Evolutionary conservation across 2,888 invertebrate genomes (phyloP).

Genomic region (Holacanthella duospinosa): DNA sequence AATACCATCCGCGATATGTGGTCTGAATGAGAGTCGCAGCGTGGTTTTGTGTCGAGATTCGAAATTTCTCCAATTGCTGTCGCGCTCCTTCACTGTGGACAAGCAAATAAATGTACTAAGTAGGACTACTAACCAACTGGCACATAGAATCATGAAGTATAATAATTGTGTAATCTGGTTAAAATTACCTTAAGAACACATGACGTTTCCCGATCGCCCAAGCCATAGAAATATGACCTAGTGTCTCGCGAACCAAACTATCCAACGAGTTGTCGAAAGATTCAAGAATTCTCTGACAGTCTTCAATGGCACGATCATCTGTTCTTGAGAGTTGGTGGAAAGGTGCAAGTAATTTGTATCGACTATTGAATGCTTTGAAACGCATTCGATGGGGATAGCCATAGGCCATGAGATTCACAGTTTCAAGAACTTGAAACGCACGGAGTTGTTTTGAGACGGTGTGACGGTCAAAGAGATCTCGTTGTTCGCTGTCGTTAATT

Average conservation of each 20-base stretch:
- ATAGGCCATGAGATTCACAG: constrained; percentile 71
- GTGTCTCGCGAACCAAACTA: constrained; percentile 19
- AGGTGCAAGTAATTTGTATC: constrained; percentile 76
- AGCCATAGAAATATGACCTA: constrained; percentile 54
- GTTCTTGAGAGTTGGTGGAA: constrained; percentile 48
- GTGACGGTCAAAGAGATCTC: constrained; percentile 71
- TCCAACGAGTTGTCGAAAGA: constrained; percentile 52
- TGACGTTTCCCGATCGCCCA: constrained; percentile 89
- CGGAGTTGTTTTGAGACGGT: constrained; percentile 79
- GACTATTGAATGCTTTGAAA: constrained; percentile 77
- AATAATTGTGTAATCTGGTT: no score
- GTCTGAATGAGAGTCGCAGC: constrained; percentile 75
- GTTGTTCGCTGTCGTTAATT: constrained; percentile 69
- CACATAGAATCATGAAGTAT: no score
- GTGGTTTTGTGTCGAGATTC: constrained; percentile 62
- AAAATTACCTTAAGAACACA: constrained; percentile 60
- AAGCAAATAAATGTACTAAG: no score
- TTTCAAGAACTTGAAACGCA: constrained; percentile 81
- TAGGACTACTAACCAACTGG: no score
- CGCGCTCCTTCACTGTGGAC: constrained; percentile 85
- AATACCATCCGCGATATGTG: constrained; percentile 66
- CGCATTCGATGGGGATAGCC: constrained; percentile 89
- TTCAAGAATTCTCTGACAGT: constrained; percentile 63
- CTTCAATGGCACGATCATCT: constrained; percentile 51
- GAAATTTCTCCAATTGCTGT: constrained; percentile 73